Base-by-base conservation (phyloP, 2,113 vertebrate genomes). In the Tupaia tana region DNA sequence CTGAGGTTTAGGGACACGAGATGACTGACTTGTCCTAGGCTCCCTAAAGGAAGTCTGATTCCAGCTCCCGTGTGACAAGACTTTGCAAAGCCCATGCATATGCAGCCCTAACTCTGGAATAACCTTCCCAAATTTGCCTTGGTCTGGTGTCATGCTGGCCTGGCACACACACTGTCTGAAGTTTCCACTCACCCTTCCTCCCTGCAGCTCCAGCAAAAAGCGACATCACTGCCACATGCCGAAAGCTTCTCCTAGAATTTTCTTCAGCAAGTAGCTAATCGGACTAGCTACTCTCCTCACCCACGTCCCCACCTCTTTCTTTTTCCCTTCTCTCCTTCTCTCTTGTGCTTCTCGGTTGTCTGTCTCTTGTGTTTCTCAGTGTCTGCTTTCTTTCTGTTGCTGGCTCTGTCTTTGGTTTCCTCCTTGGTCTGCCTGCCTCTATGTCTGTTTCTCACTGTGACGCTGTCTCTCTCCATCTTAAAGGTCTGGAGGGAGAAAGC, bases 1-100 rank as follows among this genome's bases (percentile, higher is more conserved):
- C 67, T 10, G 3, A 90, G 66, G 61, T 6, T 0, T 52, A 61
- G 0, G 20, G n/a, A 22, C 18, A 25, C 25, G 12, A 43, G 1
- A 4, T 19, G 78, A 73, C 52, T 52, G 18, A 34, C 56, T 25
- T 4, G 34, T 59, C 59, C 75, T 34, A 8, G 59, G 12, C 59
- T 84, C 56, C 75, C 66, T 22, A 84, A 27, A 83, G 22, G 20
- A 66, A 24, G 3, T 79, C 67, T 64, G 52, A 54, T 58, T 24
- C 63, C 31, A 67, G 52, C 22, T 58, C 22, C 19, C 15, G 1
- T 34, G 64, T 67, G 25, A 16, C 1, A 54, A 56, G 56, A 59
- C 43, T 63, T 69, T 16, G 10, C 7, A 0, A 73, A 85, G 18
- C 74, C 85, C 69, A 11, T 27, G 66, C 22, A 0, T 70, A 56